Conservation (phyloP, 2,113 vertebrate species). For the Istiophorus platypterus region DNA sequence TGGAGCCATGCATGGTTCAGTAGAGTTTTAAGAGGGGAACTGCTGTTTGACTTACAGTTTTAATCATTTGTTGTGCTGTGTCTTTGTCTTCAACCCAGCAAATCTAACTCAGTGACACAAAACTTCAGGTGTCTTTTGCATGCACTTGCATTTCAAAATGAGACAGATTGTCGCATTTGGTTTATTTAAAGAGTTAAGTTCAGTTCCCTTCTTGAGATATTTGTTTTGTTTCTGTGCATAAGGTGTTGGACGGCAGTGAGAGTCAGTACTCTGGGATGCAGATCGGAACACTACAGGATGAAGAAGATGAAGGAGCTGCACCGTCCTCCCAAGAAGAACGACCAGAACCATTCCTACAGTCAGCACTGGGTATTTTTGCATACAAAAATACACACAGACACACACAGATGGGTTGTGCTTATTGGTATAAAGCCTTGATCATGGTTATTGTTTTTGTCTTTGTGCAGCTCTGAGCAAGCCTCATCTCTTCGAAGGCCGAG, state of each 20-base stretch:
- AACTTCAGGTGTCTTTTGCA: conserved; percentile 21
- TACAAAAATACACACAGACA: background rate
- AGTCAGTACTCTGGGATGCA: conserved; percentile 93
- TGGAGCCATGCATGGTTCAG: conserved; percentile 64
- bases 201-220: background rate
- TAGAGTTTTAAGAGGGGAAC: background rate
- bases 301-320: conserved; percentile 89
- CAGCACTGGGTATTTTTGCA: conserved; percentile 86
- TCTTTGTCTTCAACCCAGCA: conserved; percentile 42
- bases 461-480: conserved; percentile 90
- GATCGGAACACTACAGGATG: conserved; percentile 91
- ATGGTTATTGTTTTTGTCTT: conserved; percentile 29
- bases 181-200: background rate
- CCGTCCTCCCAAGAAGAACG: conserved; percentile 76
- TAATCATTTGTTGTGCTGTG: conserved; percentile 19
- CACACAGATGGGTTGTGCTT: background rate
- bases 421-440: background rate
- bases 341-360: conserved; percentile 85
- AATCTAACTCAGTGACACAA: background rate
- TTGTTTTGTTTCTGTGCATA: conserved; percentile 49
- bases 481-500: conserved; percentile 86
- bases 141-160: conserved; percentile 19
- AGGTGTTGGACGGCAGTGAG: conserved; percentile 94
- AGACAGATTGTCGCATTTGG: background rate
- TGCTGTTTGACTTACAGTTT: conserved; percentile 41